These are phyloP conservation scores for Cephalopterus ornatus DNA, from an alignment of 2,113 vertebrate species.

Conservation along the genomic window DNA sequence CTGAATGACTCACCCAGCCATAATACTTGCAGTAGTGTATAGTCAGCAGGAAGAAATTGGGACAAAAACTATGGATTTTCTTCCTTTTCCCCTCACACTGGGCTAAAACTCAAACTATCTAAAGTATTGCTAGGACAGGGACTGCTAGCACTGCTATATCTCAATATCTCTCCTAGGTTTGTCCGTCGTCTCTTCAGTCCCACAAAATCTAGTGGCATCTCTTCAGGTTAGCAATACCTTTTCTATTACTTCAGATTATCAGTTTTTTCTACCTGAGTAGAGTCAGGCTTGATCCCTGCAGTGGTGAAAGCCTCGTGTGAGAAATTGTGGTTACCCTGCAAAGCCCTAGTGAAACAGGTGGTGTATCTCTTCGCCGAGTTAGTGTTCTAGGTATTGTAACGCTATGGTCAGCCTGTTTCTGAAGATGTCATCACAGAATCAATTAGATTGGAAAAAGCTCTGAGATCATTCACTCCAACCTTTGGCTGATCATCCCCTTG, in stretches of 20 bases:
- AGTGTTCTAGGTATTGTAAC: accelerated
- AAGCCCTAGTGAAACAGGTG: not conserved
- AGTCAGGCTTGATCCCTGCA: not conserved
- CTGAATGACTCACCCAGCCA: not conserved
- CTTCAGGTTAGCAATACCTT: not conserved
- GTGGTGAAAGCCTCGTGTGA: not conserved
- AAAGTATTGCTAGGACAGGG: not conserved
- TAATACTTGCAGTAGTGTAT: not conserved
- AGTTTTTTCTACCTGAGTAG: not conserved
- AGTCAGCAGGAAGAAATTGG: not conserved
- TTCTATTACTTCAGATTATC: not conserved
- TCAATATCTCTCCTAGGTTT: not conserved
- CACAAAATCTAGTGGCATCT: not conserved
- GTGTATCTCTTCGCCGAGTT: not conserved
- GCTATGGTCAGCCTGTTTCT: not conserved
- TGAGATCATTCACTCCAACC: accelerated
- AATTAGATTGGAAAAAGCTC: not conserved
- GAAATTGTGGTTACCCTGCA: not conserved
- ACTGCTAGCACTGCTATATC: not conserved
- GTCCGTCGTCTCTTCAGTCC: not conserved
- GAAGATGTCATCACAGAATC: not conserved
- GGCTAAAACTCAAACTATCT: not conserved
- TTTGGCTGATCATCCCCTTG: not conserved
- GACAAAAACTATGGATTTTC: not conserved
- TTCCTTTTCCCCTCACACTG: not conserved